A percentile compares a stretch with the other conserved stretches of the same genome.
Conservation (phyloP, 2,888 invertebrate genomes). For the Aplocera efformata region DNA sequence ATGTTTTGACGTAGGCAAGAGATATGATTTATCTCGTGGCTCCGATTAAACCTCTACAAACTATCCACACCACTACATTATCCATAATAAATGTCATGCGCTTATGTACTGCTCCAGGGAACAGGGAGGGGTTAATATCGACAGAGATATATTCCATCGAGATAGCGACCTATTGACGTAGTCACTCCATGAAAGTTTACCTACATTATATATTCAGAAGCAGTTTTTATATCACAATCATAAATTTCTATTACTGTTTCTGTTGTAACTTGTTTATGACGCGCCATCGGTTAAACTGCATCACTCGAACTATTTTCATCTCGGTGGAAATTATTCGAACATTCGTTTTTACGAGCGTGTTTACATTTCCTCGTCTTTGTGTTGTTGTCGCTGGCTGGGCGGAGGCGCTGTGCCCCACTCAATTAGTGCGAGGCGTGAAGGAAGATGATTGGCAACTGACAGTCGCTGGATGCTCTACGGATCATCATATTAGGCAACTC, state of each 20-base stretch:
- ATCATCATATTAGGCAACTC: slow-evolving; percentile 38
- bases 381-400: slow-evolving; percentile 31
- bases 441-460: slow-evolving; percentile 49
- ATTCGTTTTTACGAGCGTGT: slow-evolving; percentile 42
- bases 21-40: too few species aligned
- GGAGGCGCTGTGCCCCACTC: slow-evolving; percentile 40
- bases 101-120: slow-evolving; percentile 29
- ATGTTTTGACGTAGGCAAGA: too few species aligned
- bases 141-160: slow-evolving; percentile 28
- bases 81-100: slow-evolving; percentile 34
- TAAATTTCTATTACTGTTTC: slow-evolving; percentile 6
- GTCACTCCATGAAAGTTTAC: slow-evolving; percentile 19
- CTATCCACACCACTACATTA: slow-evolving; percentile 43
- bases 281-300: slow-evolving; percentile 12
- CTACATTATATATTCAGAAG: neutral
- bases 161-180: slow-evolving; percentile 24
- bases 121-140: slow-evolving; percentile 31
- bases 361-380: slow-evolving; percentile 37
- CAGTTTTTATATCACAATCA: slow-evolving; percentile 8
- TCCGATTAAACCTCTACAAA: slow-evolving; percentile 52
- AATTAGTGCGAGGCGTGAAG: slow-evolving; percentile 47
- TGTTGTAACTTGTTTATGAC: slow-evolving; percentile 16
- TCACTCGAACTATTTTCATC: slow-evolving; percentile 20
- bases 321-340: slow-evolving; percentile 22
- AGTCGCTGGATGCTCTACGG: slow-evolving; percentile 36